Conservation (phyloP, 2,797 vertebrate genomes). For the Lepilemur ruficaudatus region DNA sequence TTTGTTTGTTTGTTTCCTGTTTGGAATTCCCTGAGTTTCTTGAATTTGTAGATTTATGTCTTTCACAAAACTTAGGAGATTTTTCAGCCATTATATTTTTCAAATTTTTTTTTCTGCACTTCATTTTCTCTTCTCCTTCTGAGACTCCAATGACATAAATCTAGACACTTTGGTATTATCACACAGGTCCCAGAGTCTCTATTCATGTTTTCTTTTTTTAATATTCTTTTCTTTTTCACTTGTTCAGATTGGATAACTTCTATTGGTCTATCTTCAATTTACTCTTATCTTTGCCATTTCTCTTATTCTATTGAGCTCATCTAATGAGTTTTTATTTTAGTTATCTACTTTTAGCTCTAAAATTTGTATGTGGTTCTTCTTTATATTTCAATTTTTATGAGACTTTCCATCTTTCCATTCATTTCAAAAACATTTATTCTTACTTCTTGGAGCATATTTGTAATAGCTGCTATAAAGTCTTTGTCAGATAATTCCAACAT, state of each 20-base stretch:
- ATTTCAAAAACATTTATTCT: background rate
- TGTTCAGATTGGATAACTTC: background rate
- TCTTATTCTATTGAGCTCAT: background rate
- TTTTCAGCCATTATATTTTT: background rate
- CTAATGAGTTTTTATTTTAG: background rate
- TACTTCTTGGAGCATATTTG: background rate
- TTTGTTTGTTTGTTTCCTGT: background rate
- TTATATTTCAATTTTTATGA: background rate
- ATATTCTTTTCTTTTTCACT: background rate
- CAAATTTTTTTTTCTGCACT: background rate
- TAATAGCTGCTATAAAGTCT: background rate
- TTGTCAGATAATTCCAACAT: background rate
- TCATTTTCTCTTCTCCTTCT: slow-evolving; percentile 9
- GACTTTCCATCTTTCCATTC: background rate
- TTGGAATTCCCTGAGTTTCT: background rate
- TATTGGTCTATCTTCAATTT: background rate
- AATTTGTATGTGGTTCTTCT: background rate
- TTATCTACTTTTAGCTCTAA: background rate
- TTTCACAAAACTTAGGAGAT: slow-evolving; percentile 12
- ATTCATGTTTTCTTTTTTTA: background rate
- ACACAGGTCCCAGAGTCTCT: background rate
- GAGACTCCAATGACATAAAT: background rate
- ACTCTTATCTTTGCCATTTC: background rate
- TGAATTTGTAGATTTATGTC: slow-evolving; percentile 6
- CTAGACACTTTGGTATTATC: background rate